Conservation (phyloP, 2,113 vertebrate species). For the Entosphenus tridentatus region DNA sequence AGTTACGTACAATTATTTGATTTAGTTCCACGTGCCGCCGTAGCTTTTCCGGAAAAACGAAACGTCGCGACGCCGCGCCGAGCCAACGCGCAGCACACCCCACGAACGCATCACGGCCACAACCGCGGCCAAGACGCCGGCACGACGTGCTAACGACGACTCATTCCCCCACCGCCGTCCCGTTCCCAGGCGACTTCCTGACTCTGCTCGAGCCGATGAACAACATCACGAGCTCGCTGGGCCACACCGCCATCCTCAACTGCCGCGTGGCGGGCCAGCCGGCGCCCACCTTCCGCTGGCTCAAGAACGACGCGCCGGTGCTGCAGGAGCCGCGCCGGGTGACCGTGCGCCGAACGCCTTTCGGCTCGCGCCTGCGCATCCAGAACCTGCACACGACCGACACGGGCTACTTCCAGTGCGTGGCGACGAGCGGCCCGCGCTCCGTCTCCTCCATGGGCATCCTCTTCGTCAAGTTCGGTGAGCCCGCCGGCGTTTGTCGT, state of each 20-base stretch:
- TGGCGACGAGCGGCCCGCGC: conserved; percentile 50
- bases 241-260: conserved; percentile 65
- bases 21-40: not conserved
- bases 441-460: conserved; percentile 75
- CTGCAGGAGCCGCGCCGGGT: conserved; percentile 70
- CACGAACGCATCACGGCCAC: not conserved
- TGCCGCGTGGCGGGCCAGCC: conserved; percentile 69
- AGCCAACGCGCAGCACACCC: not conserved
- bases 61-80: not conserved
- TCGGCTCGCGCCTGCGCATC: conserved; percentile 71
- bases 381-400: conserved; percentile 87
- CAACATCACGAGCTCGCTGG: conserved; percentile 85
- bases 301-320: conserved; percentile 87
- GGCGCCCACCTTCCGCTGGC: conserved; percentile 49
- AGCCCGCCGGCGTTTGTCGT: conserved; percentile 13
- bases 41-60: not conserved
- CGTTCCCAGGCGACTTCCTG: conserved; percentile 39
- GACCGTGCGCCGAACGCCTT: conserved; percentile 46
- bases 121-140: not conserved
- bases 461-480: conserved; percentile 87
- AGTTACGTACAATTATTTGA: not conserved
- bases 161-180: too few species aligned
- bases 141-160: not conserved
- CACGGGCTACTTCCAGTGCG: conserved; percentile 92
- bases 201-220: conserved; percentile 75